Percentiles rank a stretch among this genome's conserved stretches.
Evolutionary conservation across 2,113 vertebrate genomes (phyloP).

Genomic region (Lepus europaeus): DNA sequence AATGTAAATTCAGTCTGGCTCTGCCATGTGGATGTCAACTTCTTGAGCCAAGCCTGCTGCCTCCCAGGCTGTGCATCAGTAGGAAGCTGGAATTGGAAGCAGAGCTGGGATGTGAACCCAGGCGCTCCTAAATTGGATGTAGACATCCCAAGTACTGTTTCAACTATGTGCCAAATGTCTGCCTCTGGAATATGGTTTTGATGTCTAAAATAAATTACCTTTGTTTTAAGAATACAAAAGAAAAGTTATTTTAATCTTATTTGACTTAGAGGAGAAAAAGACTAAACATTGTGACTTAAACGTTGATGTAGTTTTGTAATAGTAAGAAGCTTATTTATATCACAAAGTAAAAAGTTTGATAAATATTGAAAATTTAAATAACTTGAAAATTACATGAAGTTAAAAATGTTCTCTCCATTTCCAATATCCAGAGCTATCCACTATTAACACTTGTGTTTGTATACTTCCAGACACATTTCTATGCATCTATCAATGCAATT

Average conservation of each 20-base stretch:
- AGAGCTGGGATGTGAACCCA: too few species aligned
- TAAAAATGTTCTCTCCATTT: neutral
- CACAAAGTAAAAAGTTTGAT: constrained; percentile 41
- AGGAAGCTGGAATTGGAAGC: too few species aligned
- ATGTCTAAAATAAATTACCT: constrained; percentile 51
- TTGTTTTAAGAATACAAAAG: constrained; percentile 43
- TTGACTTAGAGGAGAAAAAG: constrained; percentile 44
- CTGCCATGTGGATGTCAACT: too few species aligned
- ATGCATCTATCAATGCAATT: neutral
- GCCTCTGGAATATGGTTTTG: constrained; percentile 23
- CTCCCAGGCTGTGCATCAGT: too few species aligned
- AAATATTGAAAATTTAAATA: constrained; percentile 46
- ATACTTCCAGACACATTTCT: neutral
- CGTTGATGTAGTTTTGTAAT: constrained; percentile 34
- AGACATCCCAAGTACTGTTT: too few species aligned
- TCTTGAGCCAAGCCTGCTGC: too few species aligned
- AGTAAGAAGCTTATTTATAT: neutral
- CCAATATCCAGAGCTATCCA: neutral
- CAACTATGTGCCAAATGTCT: too few species aligned
- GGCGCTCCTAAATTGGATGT: too few species aligned
- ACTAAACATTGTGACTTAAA: constrained; percentile 47
- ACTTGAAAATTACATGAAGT: neutral
- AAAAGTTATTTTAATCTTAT: constrained; percentile 32
- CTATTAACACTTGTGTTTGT: neutral
- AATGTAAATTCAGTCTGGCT: too few species aligned